Evolutionary conservation across 2,113 vertebrate genomes (phyloP), one percentile per base, ranked within the genome.

Genomic region (Xenopus laevis): DNA sequence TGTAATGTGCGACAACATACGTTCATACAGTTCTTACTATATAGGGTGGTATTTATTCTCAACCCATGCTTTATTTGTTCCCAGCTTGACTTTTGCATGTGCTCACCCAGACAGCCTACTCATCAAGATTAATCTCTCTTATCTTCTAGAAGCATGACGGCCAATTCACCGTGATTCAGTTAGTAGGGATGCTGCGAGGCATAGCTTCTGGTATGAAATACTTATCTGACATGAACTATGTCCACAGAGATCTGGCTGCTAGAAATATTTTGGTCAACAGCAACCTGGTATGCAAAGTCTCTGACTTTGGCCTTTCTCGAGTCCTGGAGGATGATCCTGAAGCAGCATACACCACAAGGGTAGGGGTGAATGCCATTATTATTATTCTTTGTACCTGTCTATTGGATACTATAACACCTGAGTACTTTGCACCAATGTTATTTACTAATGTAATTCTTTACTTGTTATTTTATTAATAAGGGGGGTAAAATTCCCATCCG

Each of bases 401-500:
- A 5, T 3, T 40, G 6, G 33, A 40, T 7, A 40, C 3, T 9
- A 40, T 40, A 40, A 40, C 33, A 40, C 33, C 33, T 9, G 8
- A 40, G 33, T 40, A 9, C 33, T 27, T 27, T 40, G 5, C 8
- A 40, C 6, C 33, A 40, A 40, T 40, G 5, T 1, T 9, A 40
- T 40, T 40, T 6, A 6, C 33, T 40, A 7, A 16, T 15, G 11
- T 15, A 55, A n/a, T n/a, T 55, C 15, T 4, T 68, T 17, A 16
- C n/a, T 21, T 45, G 4, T 40, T 44, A 47, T 20, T 44, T 10
- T 40, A 60, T 17, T 18, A 8, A 76, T 52, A 81, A 95, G 94
- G 93, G 95, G 75, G 93, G 94, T 78, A 93, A 95, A 81, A 94
- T 95, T 73, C 93, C 95, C 13, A 90, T 98, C 67, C 91, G 96